phyloP scores from a whole-genome alignment of 2,888 invertebrate genomes.

The Globia sparganii region DNA sequence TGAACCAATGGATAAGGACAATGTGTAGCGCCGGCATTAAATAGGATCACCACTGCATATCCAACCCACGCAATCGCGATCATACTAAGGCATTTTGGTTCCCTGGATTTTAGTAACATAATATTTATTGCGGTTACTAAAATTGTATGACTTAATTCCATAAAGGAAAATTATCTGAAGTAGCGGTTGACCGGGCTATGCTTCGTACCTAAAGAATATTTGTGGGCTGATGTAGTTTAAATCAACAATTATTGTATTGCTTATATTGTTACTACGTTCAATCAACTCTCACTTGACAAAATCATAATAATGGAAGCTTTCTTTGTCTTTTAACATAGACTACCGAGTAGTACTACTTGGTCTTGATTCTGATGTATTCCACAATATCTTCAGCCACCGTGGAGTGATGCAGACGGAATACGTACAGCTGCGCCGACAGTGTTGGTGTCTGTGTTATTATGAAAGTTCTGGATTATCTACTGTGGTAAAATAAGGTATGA shows the following conservation, averaged over 20 bases:
- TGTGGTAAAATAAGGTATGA: neutral
- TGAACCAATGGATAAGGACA: no score
- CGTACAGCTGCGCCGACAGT: no score
- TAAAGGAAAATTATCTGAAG: constrained; percentile 23
- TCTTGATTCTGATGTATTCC: no score
- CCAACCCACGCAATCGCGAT: no score
- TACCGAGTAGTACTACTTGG: no score
- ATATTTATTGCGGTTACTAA: constrained; percentile 13
- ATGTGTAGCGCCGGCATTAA: no score
- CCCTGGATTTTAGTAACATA: neutral
- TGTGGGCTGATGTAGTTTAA: neutral
- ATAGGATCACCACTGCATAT: no score
- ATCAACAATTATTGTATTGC: neutral
- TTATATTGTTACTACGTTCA: neutral
- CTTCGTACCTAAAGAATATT: constrained; percentile 12
- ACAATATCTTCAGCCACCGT: no score
- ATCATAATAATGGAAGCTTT: neutral
- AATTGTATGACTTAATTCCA: constrained; percentile 11
- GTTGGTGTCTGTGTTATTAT: no score
- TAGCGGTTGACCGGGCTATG: no score
- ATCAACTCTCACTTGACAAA: neutral
- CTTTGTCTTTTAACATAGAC: neutral
- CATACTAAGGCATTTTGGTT: neutral
- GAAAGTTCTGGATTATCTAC: neutral
- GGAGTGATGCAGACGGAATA: no score